Percentiles rank a stretch among this genome's conserved stretches.
phyloP scores from a whole-genome alignment of 2,113 vertebrate genomes.

The Ageneiosus marmoratus region DNA sequence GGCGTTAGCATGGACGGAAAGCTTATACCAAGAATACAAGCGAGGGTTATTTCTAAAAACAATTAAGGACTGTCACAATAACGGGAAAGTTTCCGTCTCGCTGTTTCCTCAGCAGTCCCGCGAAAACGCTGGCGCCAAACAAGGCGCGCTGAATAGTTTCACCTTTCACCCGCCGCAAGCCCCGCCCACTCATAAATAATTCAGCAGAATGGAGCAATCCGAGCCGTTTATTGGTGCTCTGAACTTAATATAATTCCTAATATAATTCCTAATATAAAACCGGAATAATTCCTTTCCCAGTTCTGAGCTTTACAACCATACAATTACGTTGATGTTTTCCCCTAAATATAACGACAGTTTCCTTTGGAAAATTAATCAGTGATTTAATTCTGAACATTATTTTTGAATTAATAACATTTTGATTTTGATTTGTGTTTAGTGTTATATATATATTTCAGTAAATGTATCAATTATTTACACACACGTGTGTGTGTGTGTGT shows the following conservation, averaged over 20 bases:
- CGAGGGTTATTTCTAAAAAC: not conserved
- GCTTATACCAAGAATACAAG: not conserved
- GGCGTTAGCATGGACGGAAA: slow-evolving; percentile 35
- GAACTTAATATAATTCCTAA: not conserved
- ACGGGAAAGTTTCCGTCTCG: not conserved
- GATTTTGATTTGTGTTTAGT: too few relatives aligned
- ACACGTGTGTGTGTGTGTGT: too few relatives aligned
- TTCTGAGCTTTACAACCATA: not conserved
- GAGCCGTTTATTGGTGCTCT: not conserved
- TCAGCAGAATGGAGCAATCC: not conserved
- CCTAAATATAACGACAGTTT: not conserved
- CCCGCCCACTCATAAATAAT: slow-evolving; percentile 57
- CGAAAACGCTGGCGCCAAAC: slow-evolving; percentile 81
- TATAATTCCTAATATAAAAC: too few relatives aligned
- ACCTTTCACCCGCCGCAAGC: slow-evolving; percentile 68
- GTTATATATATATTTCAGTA: too few relatives aligned
- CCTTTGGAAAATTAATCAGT: not conserved
- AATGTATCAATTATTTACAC: too few relatives aligned
- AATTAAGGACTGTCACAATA: not conserved
- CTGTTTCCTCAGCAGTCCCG: slow-evolving; percentile 56
- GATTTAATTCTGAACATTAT: not conserved
- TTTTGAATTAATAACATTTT: not conserved
- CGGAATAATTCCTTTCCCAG: not conserved
- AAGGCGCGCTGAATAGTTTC: slow-evolving; percentile 55
- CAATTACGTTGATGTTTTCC: not conserved